These are phyloP conservation scores for Schizopygopsis pylzovi DNA, from an alignment of 2,797 vertebrate genomes.

Conservation along the genomic window DNA sequence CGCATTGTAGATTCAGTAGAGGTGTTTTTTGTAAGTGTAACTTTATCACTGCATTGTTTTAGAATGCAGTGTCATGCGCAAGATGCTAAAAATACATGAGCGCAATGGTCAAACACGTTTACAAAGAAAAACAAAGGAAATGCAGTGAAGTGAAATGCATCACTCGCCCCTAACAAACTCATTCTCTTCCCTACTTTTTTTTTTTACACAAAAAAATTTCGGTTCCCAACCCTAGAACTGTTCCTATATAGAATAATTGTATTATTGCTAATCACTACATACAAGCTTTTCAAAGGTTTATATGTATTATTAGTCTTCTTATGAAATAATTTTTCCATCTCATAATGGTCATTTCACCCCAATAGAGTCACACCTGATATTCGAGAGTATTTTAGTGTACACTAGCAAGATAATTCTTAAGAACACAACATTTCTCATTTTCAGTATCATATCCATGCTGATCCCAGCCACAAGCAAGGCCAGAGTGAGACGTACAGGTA, in stretches of 20 bases:
- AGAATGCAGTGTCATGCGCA: no score
- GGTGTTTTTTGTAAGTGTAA: not conserved
- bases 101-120: no score
- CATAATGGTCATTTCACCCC: constrained; percentile 2
- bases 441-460: constrained; percentile 89
- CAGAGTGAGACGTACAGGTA: constrained; percentile 84
- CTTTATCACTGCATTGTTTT: not conserved
- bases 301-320: not conserved
- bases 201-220: not conserved
- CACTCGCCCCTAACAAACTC: not conserved
- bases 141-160: not conserved
- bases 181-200: not conserved
- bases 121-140: not conserved
- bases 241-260: not conserved
- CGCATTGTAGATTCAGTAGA: not conserved
- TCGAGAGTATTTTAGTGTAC: not conserved
- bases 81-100: not conserved
- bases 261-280: constrained; percentile 5
- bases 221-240: constrained; percentile 16
- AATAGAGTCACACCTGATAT: not conserved
- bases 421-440: constrained; percentile 11
- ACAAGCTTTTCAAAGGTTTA: not conserved
- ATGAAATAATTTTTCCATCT: not conserved
- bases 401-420: not conserved
- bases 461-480: constrained; percentile 86